Percentiles rank a stretch among this genome's conserved stretches.
Conservation (phyloP, 2,113 vertebrate species). For the Trichechus manatus region DNA sequence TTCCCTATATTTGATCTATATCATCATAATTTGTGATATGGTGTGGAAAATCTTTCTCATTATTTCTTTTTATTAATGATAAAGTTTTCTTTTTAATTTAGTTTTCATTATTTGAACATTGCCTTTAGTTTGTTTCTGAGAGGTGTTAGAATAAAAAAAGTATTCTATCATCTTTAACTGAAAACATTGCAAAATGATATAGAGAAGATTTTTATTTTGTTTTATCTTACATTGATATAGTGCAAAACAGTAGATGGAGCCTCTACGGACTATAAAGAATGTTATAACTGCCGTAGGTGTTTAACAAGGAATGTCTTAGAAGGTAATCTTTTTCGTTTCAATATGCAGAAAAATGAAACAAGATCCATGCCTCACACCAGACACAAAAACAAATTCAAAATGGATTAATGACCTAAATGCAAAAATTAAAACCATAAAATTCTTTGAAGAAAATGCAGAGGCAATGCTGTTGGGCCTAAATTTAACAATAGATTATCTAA, state of each 20-base stretch:
- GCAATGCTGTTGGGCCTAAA: no score
- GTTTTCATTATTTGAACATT: background rate
- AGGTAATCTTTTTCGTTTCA: background rate
- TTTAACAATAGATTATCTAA: no score
- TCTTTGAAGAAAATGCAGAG: no score
- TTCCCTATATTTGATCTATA: background rate
- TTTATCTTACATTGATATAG: background rate
- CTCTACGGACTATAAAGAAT: background rate
- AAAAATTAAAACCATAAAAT: no score
- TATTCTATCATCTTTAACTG: background rate
- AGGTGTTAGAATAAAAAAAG: background rate
- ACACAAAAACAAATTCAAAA: no score
- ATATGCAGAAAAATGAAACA: no score
- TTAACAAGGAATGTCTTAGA: background rate
- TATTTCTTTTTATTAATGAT: conserved; percentile 14
- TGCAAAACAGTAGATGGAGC: background rate
- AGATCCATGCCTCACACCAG: no score
- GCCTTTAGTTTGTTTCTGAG: background rate
- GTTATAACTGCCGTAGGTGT: background rate
- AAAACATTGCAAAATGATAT: background rate
- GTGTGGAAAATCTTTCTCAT: background rate
- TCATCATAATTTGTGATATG: background rate
- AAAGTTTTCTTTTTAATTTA: background rate
- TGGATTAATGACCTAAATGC: no score
- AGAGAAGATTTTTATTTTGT: background rate